Base-by-base conservation (phyloP, 2,888 invertebrate genomes). In the Macrosoma leucophasiata region DNA sequence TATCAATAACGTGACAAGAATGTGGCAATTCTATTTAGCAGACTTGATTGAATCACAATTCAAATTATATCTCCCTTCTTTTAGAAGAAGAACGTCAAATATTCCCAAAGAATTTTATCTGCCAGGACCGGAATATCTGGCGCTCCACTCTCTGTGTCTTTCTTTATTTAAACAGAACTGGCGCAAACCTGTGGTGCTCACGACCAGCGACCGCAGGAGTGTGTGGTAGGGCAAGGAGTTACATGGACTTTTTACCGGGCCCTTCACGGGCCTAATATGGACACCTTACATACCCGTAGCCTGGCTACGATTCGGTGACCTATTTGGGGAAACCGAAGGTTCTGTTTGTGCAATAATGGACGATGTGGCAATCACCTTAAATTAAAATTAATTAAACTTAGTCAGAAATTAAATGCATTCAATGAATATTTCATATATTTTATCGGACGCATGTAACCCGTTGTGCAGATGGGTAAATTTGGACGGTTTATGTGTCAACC, bases 401-500 rank as follows among this genome's bases (percentile, higher is more conserved):
- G 17, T 17, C 6, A 17, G 7, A 17, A 4, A 5, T 5, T 17
- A 7, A 17, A 5, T 17, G 7, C 17, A 17, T 17, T 12, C 15
- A 29, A 11, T 29, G 10, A 6, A 29, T 3, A 2, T 1, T 12
- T 20, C 9, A 25, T 29, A 29, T 24, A 25, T 20, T 29, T 29
- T 19, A 29, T 9, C 13, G 9, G 2, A 2, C 11, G 29, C n/a
- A n/a, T n/a, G n/a, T n/a, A n/a, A n/a, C n/a, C n/a, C n/a, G n/a
- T n/a, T n/a, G n/a, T n/a, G n/a, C n/a, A n/a, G n/a, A n/a, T n/a
- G n/a, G n/a, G n/a, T n/a, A n/a, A n/a, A n/a, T n/a, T n/a, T n/a
- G n/a, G n/a, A n/a, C n/a, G n/a, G n/a, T n/a, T n/a, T n/a, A n/a
- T 7, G 13, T 35, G 21, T 15, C 35, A 35, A 29, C 35, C 24